Evolutionary conservation across 2,888 invertebrate species (phyloP), one percentile per base, ranked within the genome.

Genomic region (Piscicola geometra): DNA sequence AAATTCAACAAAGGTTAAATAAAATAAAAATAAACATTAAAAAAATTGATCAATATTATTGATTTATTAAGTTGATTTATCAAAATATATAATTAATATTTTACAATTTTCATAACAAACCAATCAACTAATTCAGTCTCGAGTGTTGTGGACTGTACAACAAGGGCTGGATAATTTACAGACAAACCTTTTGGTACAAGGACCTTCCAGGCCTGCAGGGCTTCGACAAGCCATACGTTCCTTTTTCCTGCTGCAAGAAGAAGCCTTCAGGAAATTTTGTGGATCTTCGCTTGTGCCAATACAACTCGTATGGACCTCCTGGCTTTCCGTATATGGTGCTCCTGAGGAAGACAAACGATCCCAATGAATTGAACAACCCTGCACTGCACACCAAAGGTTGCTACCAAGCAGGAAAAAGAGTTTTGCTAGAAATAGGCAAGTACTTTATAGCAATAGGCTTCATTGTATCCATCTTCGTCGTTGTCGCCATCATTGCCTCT

Each of bases 161-260:
- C 60, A 28, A 72, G 36, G 71, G 76, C n/a, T 76, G 76, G 76
- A 50, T 52, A 1, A 47, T 75, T 9, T 76, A 76, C 70, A 28
- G 73, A 60, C 75, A 76, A 30, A 70, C 76, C 28, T 76, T 74
- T 32, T 76, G 76, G 76, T 76, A 76, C 47, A 68, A 50, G 36
- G 76, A 76, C 52, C 70, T 75, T 12, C 76, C 76, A 15, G 76
- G 76, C 12, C 68, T 70, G 41, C 74, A 76, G 64, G 56, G 74
- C 50, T 50, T 73, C 35, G 76, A 76, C 60, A 76, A 76, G 32
- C 76, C 76, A 25, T 76, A 74, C 70, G 76, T 76, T n/a, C 76
- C 76, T 0, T 32, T 41, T 21, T 52, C 72, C 25, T 76, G 76
- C 41, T 76, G 76, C 41, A 74, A 70, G 36, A 68, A 47, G 64